Evolutionary conservation across 2,888 invertebrate species (phyloP).

Genomic region (Eumerus sabulonum): DNA sequence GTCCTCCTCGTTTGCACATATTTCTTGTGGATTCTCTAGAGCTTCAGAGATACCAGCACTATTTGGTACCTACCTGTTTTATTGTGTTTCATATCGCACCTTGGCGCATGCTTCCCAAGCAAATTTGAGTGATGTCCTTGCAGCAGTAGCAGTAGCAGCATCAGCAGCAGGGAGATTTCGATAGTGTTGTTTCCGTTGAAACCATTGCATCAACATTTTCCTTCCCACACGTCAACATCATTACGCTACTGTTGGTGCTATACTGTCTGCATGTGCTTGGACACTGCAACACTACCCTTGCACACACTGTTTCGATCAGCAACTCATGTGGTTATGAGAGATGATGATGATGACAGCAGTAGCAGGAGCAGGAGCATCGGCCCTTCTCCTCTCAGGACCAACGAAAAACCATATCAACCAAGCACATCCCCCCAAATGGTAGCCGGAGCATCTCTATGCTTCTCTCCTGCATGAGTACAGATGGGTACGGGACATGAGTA

Average conservation of each 20-base stretch:
- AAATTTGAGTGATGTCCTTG: constrained; percentile 63
- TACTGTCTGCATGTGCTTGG: constrained; percentile 5
- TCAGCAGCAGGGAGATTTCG: constrained; percentile 41
- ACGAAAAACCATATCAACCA: constrained; percentile 22
- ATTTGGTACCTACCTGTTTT: constrained; percentile 28
- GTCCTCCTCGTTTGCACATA: neutral
- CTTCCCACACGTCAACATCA: constrained; percentile 37
- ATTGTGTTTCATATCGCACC: constrained; percentile 47
- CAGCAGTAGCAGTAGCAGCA: constrained; percentile 6
- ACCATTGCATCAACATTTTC: constrained; percentile 61
- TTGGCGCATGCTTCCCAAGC: constrained; percentile 54
- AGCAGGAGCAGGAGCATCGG: constrained; percentile 9
- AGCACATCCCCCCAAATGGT: constrained; percentile 61
- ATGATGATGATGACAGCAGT: constrained; percentile 60
- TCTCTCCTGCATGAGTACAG: constrained; percentile 51
- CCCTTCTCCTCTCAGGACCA: constrained; percentile 54
- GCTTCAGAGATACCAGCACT: constrained; percentile 14
- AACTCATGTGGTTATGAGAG: constrained; percentile 69
- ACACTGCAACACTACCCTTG: constrained; percentile 12
- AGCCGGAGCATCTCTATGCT: constrained; percentile 43
- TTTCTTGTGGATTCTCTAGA: constrained; percentile 47
- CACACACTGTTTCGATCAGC: constrained; percentile 56
- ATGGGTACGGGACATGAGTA: neutral
- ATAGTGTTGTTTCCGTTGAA: constrained; percentile 55
- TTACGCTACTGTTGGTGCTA: constrained; percentile 35